Evolutionary conservation across 1,140 invertebrate genomes (phyloP).

Genomic region (Drosophila parabipectinata): DNA sequence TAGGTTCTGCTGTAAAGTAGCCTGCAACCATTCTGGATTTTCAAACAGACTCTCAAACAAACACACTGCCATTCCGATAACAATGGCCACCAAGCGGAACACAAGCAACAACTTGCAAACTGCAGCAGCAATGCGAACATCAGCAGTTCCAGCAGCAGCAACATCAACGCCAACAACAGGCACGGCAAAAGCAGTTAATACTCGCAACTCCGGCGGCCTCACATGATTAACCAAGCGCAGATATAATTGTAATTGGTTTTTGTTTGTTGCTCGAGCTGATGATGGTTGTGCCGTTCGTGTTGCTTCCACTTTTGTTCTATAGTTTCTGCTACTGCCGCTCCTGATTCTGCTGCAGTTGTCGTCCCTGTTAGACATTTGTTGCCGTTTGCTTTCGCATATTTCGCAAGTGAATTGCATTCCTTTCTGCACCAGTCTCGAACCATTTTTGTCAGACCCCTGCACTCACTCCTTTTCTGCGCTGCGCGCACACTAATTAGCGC

Average conservation of each 20-base stretch:
- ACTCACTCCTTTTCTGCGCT: not conserved
- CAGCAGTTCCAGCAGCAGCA: constrained; percentile 12
- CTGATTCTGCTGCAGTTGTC: constrained; percentile 7
- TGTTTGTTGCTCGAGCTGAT: constrained; percentile 49
- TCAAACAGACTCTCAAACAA: not conserved
- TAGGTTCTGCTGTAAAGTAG: constrained; percentile 29
- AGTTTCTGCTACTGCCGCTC: constrained; percentile 8
- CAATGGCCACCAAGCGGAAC: constrained; percentile 41
- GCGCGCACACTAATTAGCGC: constrained; percentile 74
- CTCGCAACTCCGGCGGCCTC: constrained; percentile 24
- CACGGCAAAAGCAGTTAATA: constrained; percentile 13
- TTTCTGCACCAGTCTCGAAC: constrained; percentile 24
- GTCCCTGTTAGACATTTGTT: constrained; percentile 28
- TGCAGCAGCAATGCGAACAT: constrained; percentile 26
- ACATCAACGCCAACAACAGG: constrained; percentile 8
- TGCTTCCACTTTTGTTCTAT: constrained; percentile 14
- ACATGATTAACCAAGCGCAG: constrained; percentile 78
- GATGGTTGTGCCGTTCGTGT: constrained; percentile 28
- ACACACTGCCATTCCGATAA: constrained; percentile 3
- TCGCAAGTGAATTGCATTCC: constrained; percentile 43
- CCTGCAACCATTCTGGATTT: constrained; percentile 34
- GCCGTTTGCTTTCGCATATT: constrained; percentile 31
- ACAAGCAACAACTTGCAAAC: constrained; percentile 36
- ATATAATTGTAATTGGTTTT: constrained; percentile 74
- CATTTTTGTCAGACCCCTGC: constrained; percentile 7